Evolutionary conservation across 2,888 invertebrate species (phyloP), one percentile per base, ranked within the genome.

Genomic region (Palloptera scutellata): DNA sequence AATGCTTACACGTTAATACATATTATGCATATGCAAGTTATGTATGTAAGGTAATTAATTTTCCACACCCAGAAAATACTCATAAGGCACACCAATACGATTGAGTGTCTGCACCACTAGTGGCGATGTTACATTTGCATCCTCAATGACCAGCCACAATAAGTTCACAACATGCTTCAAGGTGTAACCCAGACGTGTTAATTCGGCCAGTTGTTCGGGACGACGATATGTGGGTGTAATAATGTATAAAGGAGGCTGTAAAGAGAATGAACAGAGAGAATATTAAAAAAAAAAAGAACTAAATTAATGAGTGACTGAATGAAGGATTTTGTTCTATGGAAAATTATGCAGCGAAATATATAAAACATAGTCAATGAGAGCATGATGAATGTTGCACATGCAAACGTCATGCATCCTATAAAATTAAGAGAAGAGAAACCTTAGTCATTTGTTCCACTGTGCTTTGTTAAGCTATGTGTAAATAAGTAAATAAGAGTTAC

Each of bases 141-240:
- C 93, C 81, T 93, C 93, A 64, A 92, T 88, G 43, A 93, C 88
- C 73, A 93, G 88, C 93, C 93, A 93, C 74, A 90, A 87, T 51
- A 93, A 80, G 79, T 90, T 89, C 66, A 86, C 86, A 20, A 92
- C 88, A 80, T 89, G 88, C 83, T 89, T 88, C 59, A 93, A 84
- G 0, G 92, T 92, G 74, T 93, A 90, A 1, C 89, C 88, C 72
- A 93, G 84, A 71, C 92, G 85, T 48, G 92, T 94, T 68, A 95
- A 84, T 81, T 95, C 94, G 9, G 95, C 91, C 77, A 92, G 88
- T 84, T 95, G 94, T 80, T 92, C 91, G 45, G 91, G 89, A 75
- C 92, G 87, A 72, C 88, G 87, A 80, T 91, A 91, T 48, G 93
- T 93, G 69, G 93, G 92, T 68, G 93, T 93, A 68, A 93, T 89